Evolutionary conservation across 2,888 invertebrate genomes (phyloP).

Genomic region (Zygothrica quintamaculata): DNA sequence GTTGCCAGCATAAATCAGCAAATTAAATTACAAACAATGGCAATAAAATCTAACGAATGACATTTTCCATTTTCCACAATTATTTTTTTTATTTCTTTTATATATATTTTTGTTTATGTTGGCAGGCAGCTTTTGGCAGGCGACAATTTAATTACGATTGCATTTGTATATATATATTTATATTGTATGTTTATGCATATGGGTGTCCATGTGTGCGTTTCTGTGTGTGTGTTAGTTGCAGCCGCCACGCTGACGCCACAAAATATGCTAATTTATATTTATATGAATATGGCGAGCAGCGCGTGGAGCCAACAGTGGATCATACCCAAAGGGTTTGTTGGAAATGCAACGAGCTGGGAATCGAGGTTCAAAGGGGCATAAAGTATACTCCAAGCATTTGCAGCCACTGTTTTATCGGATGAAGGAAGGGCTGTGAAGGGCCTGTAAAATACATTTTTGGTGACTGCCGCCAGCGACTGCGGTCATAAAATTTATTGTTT

Average conservation of each 20-base stretch:
- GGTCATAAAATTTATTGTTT: conserved; percentile 76
- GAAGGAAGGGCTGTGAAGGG: no score
- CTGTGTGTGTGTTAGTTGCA: conserved; percentile 30
- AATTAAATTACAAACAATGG: conserved; percentile 72
- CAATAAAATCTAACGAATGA: conserved; percentile 73
- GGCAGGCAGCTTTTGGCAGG: conserved; percentile 51
- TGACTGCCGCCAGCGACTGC: conserved; percentile 66
- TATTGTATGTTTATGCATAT: conserved; percentile 2
- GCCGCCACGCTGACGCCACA: conserved; percentile 73
- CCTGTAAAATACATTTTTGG: conserved; percentile 71
- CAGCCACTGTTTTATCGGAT: conserved; percentile 17
- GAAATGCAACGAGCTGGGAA: neutral
- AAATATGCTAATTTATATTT: conserved; percentile 81
- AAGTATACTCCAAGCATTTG: neutral
- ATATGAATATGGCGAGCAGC: conserved; percentile 67
- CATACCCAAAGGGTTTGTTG: conserved; percentile 26
- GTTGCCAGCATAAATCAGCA: conserved; percentile 73
- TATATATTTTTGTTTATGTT: conserved; percentile 36
- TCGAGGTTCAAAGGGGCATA: neutral
- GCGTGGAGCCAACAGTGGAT: conserved; percentile 18
- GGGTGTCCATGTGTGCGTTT: conserved; percentile 2
- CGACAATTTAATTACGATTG: conserved; percentile 76
- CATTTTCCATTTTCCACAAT: conserved; percentile 26
- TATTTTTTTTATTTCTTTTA: conserved; percentile 11
- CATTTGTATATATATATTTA: conserved; percentile 18